Evolutionary conservation across 2,888 invertebrate species (phyloP).

Genomic region (Rambutsinella grinnellia): DNA sequence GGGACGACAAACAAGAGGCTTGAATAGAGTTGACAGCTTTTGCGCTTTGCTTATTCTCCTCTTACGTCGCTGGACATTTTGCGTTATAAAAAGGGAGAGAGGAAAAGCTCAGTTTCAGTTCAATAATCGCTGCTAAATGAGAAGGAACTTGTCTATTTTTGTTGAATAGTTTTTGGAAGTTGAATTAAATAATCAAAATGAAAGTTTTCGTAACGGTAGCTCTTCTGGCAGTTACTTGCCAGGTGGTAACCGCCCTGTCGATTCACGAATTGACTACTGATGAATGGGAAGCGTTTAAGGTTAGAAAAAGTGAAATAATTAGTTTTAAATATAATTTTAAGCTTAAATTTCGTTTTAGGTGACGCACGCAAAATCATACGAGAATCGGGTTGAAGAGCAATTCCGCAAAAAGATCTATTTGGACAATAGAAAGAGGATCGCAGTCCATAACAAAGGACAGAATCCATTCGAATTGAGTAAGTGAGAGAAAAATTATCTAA

Average conservation of each 20-base stretch:
- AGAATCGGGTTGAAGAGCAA: slow-evolving; percentile 80
- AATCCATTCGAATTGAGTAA: no score
- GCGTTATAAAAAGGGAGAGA: slow-evolving; percentile 7
- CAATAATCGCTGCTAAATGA: neutral
- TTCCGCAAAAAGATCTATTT: slow-evolving; percentile 90
- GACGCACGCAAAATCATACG: slow-evolving; percentile 78
- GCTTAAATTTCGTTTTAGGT: slow-evolving; percentile 69
- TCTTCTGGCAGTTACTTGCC: neutral
- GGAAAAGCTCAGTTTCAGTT: slow-evolving; percentile 1
- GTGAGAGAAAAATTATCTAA: slow-evolving; percentile 58
- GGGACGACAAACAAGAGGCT: no score
- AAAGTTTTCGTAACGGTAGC: neutral
- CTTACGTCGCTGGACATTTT: no score
- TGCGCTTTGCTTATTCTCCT: no score
- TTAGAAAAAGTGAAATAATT: slow-evolving; percentile 67
- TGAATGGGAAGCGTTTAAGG: slow-evolving; percentile 84
- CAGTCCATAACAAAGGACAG: slow-evolving; percentile 81
- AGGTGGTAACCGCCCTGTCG: slow-evolving; percentile 68
- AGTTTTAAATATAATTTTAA: neutral
- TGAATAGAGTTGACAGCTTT: no score
- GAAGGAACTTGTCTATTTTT: neutral
- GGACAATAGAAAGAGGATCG: slow-evolving; percentile 87
- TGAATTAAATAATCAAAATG: neutral
- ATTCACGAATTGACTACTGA: slow-evolving; percentile 80
- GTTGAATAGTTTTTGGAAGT: neutral